phyloP scores from a whole-genome alignment of 2,888 invertebrate genomes.

The Unio delphinus region DNA sequence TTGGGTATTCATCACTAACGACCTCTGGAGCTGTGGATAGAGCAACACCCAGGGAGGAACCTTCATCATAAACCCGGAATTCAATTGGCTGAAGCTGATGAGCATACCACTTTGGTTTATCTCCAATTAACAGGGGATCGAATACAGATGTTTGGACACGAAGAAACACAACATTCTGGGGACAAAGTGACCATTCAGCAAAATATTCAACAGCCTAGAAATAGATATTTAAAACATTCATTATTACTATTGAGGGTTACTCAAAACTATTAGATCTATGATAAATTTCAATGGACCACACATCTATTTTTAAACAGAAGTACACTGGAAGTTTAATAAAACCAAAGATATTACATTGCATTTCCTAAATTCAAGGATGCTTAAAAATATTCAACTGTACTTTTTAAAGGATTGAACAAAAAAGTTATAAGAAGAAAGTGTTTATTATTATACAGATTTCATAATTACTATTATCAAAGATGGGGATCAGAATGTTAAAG shows the following conservation, averaged over 20 bases:
- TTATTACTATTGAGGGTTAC: not conserved
- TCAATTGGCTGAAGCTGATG: constrained; percentile 83
- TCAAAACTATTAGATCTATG: too few species aligned
- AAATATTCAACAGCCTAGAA: constrained; percentile 94
- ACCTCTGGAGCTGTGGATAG: constrained; percentile 57
- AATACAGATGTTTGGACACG: constrained; percentile 95
- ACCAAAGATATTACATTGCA: too few species aligned
- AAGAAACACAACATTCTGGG: constrained; percentile 96
- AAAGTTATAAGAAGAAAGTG: too few species aligned
- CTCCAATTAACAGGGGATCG: constrained; percentile 95
- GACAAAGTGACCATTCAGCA: constrained; percentile 98
- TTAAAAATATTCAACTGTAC: too few species aligned
- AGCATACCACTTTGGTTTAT: constrained; percentile 97
- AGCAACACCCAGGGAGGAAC: constrained; percentile 71
- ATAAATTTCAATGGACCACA: too few species aligned
- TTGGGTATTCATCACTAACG: constrained; percentile 67
- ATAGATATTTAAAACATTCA: not conserved
- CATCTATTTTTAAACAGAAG: too few species aligned
- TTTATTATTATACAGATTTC: too few species aligned
- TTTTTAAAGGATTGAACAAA: too few species aligned
- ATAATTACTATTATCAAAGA: too few species aligned
- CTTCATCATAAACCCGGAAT: constrained; percentile 93
- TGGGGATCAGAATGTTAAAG: too few species aligned
- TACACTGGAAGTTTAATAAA: too few species aligned
- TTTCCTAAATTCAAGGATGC: too few species aligned